phyloP scores from a whole-genome alignment of 2,113 vertebrate species.

The Pomatorhinus ruficollis region DNA sequence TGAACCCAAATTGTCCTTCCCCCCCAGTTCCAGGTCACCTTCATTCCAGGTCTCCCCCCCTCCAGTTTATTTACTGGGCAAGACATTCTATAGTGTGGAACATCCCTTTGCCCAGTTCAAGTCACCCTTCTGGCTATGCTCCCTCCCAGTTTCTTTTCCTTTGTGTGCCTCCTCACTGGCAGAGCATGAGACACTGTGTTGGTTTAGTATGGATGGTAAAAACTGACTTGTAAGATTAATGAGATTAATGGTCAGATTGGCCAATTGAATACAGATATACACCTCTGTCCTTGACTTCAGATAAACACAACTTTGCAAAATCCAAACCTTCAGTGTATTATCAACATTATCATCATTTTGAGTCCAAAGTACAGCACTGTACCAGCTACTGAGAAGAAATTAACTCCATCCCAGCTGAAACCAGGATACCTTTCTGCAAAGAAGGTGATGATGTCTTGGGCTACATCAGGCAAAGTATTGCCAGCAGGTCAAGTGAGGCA shows the following conservation, averaged over 20 bases:
- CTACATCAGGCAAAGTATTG: background rate
- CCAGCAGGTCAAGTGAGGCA: background rate
- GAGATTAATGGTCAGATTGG: too few relatives aligned
- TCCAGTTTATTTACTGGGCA: background rate
- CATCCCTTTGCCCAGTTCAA: background rate
- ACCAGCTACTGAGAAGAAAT: background rate
- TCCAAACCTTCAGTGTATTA: background rate
- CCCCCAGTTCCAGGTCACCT: background rate
- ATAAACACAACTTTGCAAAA: background rate
- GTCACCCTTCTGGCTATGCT: background rate
- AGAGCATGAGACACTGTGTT: background rate
- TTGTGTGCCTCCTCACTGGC: background rate
- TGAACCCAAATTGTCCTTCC: background rate
- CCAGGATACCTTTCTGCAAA: background rate
- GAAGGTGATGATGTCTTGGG: background rate
- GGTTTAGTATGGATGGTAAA: too few relatives aligned
- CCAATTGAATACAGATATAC: too few relatives aligned
- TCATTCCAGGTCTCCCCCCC: background rate
- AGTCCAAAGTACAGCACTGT: background rate
- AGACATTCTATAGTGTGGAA: background rate
- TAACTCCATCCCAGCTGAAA: background rate
- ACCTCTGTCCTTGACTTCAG: background rate
- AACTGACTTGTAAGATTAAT: too few relatives aligned
- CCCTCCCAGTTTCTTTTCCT: background rate
- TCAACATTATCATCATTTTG: background rate